A percentile compares a stretch with the other conserved stretches of the same genome.
Conservation (phyloP, 2,888 invertebrate genomes). For the Acrocyrtus sp. region DNA sequence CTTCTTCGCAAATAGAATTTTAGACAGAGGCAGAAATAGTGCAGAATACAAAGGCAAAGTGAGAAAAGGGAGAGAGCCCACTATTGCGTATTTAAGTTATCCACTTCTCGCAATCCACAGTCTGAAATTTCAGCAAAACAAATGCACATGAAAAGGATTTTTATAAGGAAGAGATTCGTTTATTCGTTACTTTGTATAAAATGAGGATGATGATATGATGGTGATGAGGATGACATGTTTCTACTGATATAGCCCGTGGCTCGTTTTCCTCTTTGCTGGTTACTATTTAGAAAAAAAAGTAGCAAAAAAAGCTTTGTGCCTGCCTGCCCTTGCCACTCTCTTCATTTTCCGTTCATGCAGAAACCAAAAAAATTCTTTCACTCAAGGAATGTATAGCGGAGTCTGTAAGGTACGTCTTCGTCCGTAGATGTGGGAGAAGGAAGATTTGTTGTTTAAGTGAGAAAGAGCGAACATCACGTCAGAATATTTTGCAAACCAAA, state of each 20-base stretch:
- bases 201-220: constrained; percentile 1
- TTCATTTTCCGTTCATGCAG: neutral
- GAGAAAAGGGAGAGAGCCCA: neutral
- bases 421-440: neutral
- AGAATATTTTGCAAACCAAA: too few relatives aligned
- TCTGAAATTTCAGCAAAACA: too few relatives aligned
- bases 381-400: too few relatives aligned
- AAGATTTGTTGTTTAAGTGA: neutral
- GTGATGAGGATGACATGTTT: neutral
- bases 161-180: neutral
- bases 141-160: too few relatives aligned
- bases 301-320: too few relatives aligned
- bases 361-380: neutral
- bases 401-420: too few relatives aligned
- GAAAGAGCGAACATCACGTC: neutral
- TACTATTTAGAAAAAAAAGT: neutral
- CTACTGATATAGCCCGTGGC: constrained; percentile 13
- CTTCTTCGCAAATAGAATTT: too few relatives aligned
- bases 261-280: neutral
- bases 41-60: neutral
- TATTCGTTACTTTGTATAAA: neutral
- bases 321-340: neutral
- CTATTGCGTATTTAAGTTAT: neutral
- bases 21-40: neutral
- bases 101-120: neutral